phyloP scores from a whole-genome alignment of 1,140 invertebrate genomes.

The Drosophila tsacasi region DNA sequence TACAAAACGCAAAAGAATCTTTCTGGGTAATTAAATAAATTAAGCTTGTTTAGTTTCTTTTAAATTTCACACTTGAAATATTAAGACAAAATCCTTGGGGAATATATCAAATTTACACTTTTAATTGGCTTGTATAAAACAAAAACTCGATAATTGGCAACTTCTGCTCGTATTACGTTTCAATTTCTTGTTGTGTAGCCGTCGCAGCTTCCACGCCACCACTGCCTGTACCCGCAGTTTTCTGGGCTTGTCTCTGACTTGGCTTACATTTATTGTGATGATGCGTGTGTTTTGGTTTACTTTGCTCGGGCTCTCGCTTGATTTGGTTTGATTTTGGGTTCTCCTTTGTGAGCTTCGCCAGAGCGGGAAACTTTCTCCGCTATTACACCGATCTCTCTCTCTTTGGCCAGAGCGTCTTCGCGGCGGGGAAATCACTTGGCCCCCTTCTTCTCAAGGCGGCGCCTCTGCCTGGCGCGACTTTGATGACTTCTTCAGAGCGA shows the following conservation, averaged over 20 bases:
- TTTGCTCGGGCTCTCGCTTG: constrained; percentile 12
- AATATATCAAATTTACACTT: constrained; percentile 11
- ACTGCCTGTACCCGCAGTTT: neutral
- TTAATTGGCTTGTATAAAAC: neutral
- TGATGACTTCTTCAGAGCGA: constrained; percentile 37
- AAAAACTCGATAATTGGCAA: constrained; percentile 10
- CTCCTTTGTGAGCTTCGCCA: constrained; percentile 64
- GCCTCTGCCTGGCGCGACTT: constrained; percentile 19
- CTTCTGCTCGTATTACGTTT: neutral
- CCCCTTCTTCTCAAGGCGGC: constrained; percentile 17
- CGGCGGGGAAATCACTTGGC: constrained; percentile 53
- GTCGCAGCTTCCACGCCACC: constrained; percentile 15
- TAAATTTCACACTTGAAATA: neutral
- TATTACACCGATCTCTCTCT: constrained; percentile 34
- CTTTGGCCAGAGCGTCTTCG: neutral
- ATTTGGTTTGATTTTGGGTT: constrained; percentile 39
- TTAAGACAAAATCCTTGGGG: neutral
- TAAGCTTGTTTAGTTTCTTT: too few relatives aligned
- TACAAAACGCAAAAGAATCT: neutral
- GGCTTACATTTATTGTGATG: constrained; percentile 55
- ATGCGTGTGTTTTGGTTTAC: constrained; percentile 54
- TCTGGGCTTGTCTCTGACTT: constrained; percentile 40
- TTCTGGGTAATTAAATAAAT: neutral
- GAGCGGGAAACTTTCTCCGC: constrained; percentile 73
- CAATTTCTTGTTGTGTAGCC: constrained; percentile 17